phyloP scores from a whole-genome alignment of 2,888 invertebrate genomes.

The Icerya purchasi region DNA sequence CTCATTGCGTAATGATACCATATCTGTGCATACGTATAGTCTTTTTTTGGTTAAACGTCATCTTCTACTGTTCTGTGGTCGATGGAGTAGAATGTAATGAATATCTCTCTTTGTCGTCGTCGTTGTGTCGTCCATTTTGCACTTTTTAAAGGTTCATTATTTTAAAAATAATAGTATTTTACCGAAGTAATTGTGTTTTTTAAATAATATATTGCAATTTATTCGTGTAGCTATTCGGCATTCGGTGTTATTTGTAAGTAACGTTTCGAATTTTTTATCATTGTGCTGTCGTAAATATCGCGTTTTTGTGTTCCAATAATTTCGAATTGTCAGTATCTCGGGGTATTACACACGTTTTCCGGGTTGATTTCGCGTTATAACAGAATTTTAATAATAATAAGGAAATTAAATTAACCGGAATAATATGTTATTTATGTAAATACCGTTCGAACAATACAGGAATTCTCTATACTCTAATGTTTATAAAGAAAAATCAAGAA shows the following conservation, averaged over 20 bases:
- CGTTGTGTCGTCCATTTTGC: conserved; percentile 44
- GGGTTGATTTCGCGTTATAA: conserved; percentile 14
- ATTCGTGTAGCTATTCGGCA: too few species aligned
- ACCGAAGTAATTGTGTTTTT: too few species aligned
- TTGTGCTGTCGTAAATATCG: too few species aligned
- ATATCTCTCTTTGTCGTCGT: conserved; percentile 19
- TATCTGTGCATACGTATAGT: neutral
- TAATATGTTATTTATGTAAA: conserved; percentile 11
- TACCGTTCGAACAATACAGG: conserved; percentile 8
- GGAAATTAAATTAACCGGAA: too few species aligned
- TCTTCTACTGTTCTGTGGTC: conserved; percentile 13
- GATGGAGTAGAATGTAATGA: conserved; percentile 9
- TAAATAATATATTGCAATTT: too few species aligned
- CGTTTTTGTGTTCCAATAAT: too few species aligned
- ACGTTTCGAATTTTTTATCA: too few species aligned
- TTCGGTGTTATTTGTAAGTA: too few species aligned
- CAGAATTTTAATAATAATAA: too few species aligned
- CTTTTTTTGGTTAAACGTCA: conserved; percentile 9
- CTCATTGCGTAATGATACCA: neutral
- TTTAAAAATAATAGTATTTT: conserved; percentile 5
- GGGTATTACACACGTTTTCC: conserved; percentile 13
- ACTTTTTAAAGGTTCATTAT: conserved; percentile 19
- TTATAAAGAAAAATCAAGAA: conserved; percentile 12
- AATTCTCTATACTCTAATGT: too few species aligned
- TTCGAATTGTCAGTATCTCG: conserved; percentile 8